Evolutionary conservation across 2,888 invertebrate genomes (phyloP).

Genomic region (Spodoptera exigua): DNA sequence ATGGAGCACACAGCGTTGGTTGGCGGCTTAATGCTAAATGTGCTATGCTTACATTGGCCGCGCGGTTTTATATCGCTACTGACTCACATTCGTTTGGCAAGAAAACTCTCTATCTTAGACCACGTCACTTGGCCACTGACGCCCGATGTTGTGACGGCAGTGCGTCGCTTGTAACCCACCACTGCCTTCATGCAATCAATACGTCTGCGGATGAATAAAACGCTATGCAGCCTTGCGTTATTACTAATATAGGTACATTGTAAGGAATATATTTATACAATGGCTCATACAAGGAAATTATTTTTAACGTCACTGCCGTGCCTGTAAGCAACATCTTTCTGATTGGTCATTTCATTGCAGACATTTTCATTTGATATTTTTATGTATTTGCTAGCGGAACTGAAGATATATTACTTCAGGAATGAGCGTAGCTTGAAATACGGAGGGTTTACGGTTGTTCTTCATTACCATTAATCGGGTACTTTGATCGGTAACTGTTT

Average conservation of each 20-base stretch:
- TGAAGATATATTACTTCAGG: constrained; percentile 20
- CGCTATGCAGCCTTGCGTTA: constrained; percentile 24
- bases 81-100: constrained; percentile 81
- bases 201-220: constrained; percentile 30
- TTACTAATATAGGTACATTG: constrained; percentile 23
- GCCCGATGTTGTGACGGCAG: constrained; percentile 75
- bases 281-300: constrained; percentile 31
- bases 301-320: constrained; percentile 30
- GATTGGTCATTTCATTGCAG: constrained; percentile 36
- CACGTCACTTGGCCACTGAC: constrained; percentile 80
- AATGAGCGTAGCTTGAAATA: background rate
- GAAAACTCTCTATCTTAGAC: constrained; percentile 69
- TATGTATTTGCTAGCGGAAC: constrained; percentile 4
- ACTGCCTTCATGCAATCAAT: constrained; percentile 36
- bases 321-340: constrained; percentile 22
- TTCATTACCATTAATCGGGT: constrained; percentile 20
- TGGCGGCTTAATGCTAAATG: constrained; percentile 73
- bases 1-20: constrained; percentile 54
- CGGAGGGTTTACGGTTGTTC: constrained; percentile 14
- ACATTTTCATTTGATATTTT: constrained; percentile 10
- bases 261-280: constrained; percentile 15
- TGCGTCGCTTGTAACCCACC: constrained; percentile 38
- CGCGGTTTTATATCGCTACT: constrained; percentile 80
- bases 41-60: constrained; percentile 64
- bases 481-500: constrained; percentile 24